Conservation (phyloP, 2,113 vertebrate genomes). For the Nothocercus julius region DNA sequence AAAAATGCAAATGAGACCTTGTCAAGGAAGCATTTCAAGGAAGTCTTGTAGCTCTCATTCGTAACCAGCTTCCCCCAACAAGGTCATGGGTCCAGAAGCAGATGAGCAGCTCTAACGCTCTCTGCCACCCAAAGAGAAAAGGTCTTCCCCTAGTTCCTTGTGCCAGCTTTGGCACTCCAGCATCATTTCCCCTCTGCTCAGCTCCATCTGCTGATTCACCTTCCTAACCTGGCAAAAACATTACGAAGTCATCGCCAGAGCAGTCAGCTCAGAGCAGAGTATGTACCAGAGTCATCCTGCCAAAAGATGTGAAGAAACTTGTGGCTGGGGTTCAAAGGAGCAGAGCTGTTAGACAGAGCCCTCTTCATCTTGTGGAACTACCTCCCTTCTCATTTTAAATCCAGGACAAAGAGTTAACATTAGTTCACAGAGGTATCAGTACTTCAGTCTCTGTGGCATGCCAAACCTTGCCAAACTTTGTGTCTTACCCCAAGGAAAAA, state of each 20-base stretch:
- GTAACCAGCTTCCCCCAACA: background rate
- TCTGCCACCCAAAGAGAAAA: background rate
- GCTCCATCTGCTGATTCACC: background rate
- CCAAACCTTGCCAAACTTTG: background rate
- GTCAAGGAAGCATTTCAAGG: background rate
- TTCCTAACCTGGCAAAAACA: background rate
- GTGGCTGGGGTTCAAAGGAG: background rate
- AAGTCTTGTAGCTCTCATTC: background rate
- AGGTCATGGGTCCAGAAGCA: background rate
- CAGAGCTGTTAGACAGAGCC: background rate
- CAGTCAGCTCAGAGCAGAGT: background rate
- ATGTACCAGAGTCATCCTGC: background rate
- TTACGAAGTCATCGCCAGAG: background rate
- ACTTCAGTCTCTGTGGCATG: background rate
- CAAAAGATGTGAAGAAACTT: fast-evolving
- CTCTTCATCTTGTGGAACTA: background rate
- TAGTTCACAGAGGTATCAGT: background rate
- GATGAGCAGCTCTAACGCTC: background rate
- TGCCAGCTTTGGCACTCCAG: background rate
- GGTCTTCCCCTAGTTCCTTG: background rate
- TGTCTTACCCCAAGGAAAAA: background rate
- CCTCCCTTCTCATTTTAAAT: background rate
- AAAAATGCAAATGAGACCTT: slow-evolving; percentile 19
- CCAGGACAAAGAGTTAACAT: background rate
- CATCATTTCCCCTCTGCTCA: background rate